Conservation (phyloP, 2,797 vertebrate species). For the Rhinogobio ventralis region DNA sequence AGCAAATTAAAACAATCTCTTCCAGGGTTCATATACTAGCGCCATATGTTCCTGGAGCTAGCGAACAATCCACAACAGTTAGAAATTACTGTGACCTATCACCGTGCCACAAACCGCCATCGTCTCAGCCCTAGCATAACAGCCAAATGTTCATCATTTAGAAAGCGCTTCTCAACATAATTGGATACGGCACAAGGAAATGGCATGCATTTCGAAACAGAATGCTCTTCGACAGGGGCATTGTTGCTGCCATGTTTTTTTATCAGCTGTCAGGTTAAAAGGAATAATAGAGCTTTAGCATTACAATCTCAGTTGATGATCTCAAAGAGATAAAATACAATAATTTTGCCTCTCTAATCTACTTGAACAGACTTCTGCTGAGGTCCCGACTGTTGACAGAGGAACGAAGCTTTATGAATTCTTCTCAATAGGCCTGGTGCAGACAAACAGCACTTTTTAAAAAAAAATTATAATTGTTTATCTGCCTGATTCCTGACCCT, state of each 20-base stretch:
- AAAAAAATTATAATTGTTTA: conserved; percentile 39
- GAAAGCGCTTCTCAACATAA: conserved; percentile 16
- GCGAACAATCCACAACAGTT: conserved; percentile 22
- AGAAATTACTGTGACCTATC: conserved; percentile 37
- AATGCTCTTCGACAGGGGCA: conserved; percentile 11
- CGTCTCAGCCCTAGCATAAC: conserved; percentile 17
- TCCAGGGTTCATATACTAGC: conserved; percentile 20
- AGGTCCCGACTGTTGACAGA: conserved; percentile 20
- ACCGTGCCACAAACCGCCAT: background rate
- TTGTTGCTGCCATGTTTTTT: conserved; percentile 41
- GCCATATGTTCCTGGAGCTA: conserved; percentile 25
- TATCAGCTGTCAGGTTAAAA: conserved; percentile 41
- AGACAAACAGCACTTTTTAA: conserved; percentile 4
- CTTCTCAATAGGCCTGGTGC: conserved; percentile 22
- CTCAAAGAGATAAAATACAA: conserved; percentile 47
- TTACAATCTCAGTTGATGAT: conserved; percentile 47
- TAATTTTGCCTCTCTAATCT: conserved; percentile 43
- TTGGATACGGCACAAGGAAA: conserved; percentile 41
- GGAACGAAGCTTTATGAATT: conserved; percentile 24
- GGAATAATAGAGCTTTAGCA: conserved; percentile 32
- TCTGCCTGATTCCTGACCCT: conserved; percentile 44
- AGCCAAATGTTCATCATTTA: conserved; percentile 39
- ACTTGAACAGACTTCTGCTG: conserved; percentile 17
- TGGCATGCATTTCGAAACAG: conserved; percentile 25
- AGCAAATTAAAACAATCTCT: conserved; percentile 16